phyloP scores from a whole-genome alignment of 2,888 invertebrate species.

The Sarcophaga carnaria region DNA sequence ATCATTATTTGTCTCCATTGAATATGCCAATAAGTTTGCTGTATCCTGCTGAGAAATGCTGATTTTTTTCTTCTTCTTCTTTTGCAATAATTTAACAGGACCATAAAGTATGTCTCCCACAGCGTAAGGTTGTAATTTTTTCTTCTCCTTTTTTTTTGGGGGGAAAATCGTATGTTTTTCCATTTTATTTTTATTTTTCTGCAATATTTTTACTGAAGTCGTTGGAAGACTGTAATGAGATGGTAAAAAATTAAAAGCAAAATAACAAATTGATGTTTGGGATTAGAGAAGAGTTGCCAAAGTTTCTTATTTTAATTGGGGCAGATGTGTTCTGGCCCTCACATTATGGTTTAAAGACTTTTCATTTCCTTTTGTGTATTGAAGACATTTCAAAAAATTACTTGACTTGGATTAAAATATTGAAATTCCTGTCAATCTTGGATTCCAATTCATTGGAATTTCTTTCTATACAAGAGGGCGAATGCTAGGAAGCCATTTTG shows the following conservation, averaged over 20 bases:
- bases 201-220: too few species aligned
- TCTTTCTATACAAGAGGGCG: too few species aligned
- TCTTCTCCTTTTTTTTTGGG: neutral
- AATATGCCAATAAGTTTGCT: conserved; percentile 3
- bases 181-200: too few species aligned
- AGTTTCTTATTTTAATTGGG: neutral
- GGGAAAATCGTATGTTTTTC: neutral
- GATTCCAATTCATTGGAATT: too few species aligned
- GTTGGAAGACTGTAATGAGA: too few species aligned
- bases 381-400: too few species aligned
- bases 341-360: too few species aligned
- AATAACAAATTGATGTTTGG: neutral
- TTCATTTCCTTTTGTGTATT: too few species aligned
- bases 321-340: too few species aligned
- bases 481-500: too few species aligned
- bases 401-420: too few species aligned
- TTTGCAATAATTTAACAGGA: conserved; percentile 7
- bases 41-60: neutral
- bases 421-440: too few species aligned
- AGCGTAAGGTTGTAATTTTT: neutral
- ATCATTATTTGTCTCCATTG: conserved; percentile 9
- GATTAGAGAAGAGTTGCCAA: neutral
- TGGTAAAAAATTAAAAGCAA: neutral
- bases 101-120: neutral
- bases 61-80: neutral